Evolutionary conservation across 2,888 invertebrate genomes (phyloP).

Genomic region (Meloe dianella): DNA sequence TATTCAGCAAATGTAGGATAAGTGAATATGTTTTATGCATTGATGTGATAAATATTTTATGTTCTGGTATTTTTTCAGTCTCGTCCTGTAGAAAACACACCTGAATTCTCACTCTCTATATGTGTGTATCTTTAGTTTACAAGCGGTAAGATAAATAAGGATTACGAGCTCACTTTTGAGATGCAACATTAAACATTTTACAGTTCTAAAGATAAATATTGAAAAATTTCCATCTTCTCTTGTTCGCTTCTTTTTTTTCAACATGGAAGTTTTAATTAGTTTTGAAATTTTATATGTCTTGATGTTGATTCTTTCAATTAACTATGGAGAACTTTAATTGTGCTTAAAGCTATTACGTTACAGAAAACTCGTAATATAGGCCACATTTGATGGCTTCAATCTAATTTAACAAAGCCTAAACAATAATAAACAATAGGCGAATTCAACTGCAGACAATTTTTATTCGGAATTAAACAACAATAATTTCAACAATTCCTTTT

Average conservation of each 20-base stretch:
- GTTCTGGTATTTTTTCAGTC: background rate
- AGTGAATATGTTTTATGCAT: slow-evolving; percentile 12
- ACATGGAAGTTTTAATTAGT: background rate
- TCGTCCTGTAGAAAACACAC: background rate
- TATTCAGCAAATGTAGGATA: background rate
- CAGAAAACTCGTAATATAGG: background rate
- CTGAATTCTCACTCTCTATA: background rate
- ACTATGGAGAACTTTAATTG: background rate
- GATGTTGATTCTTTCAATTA: background rate
- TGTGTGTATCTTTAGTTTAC: background rate
- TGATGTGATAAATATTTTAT: slow-evolving; percentile 9
- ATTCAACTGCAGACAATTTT: too few species aligned
- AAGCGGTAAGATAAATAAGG: background rate
- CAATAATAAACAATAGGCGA: too few species aligned
- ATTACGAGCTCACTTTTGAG: background rate
- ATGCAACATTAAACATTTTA: background rate
- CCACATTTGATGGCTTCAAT: too few species aligned
- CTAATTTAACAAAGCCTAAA: too few species aligned
- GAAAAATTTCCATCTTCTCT: background rate
- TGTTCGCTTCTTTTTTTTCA: background rate
- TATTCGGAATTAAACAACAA: too few species aligned
- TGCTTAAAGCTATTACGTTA: background rate
- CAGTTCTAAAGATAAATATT: background rate
- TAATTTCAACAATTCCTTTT: too few species aligned
- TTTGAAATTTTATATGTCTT: background rate